Base-by-base conservation (phyloP, 2,888 invertebrate species). In the Oxystoma pomonae region DNA sequence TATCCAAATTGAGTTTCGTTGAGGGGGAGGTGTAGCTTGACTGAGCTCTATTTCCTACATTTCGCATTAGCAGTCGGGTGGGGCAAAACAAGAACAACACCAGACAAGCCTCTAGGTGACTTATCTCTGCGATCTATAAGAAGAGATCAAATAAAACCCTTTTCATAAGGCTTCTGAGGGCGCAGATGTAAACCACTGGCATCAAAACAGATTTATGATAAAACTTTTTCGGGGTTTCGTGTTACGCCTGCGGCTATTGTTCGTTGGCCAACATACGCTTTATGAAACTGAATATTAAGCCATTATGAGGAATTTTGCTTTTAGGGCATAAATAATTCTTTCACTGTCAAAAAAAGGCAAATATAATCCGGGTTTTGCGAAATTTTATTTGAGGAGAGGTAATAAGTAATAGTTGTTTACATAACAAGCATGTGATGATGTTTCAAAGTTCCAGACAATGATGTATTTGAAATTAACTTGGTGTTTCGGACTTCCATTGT, bases 11-110 rank as follows among this genome's bases (percentile, higher is more conserved):
- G n/a, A n/a, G n/a, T n/a, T n/a, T n/a, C n/a, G n/a, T n/a, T n/a
- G n/a, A n/a, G n/a, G n/a, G n/a, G n/a, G n/a, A n/a, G n/a, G n/a
- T n/a, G n/a, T n/a, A n/a, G n/a, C n/a, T n/a, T n/a, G n/a, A n/a
- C n/a, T n/a, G n/a, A n/a, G n/a, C n/a, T n/a, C n/a, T n/a, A n/a
- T n/a, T n/a, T n/a, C n/a, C n/a, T n/a, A n/a, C n/a, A n/a, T n/a
- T n/a, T n/a, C n/a, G n/a, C n/a, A 77, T 77, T 77, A 77, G 74
- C 75, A 73, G 70, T 69, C 72, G 75, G 74, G 71, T 77, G 76
- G 67, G 76, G 76, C 76, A 75, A 74, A 75, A 73, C n/a, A n/a
- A n/a, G n/a, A n/a, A n/a, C n/a, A n/a, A n/a, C n/a, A n/a, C n/a
- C n/a, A n/a, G n/a, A n/a, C n/a, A n/a, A n/a, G n/a, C n/a, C n/a